phyloP scores from a whole-genome alignment of 2,797 vertebrate genomes.

The Glyptemys insculpta region DNA sequence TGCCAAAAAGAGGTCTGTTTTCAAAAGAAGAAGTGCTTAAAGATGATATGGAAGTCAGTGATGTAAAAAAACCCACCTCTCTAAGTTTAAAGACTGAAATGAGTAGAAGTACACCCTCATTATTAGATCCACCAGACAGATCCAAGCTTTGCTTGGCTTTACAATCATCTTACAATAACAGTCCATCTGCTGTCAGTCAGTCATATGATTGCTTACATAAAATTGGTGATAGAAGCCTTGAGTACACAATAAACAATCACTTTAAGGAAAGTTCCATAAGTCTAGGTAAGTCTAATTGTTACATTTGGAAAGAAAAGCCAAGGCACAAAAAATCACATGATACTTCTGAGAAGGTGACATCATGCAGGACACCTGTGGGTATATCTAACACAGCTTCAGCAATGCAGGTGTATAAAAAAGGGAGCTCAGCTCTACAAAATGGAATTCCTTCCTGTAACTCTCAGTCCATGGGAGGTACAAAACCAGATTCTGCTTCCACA shows the following conservation, averaged over 20 bases:
- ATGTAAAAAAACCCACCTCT: conserved; percentile 68
- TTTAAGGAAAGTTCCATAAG: conserved; percentile 73
- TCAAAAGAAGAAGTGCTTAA: conserved; percentile 80
- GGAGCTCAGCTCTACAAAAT: conserved; percentile 32
- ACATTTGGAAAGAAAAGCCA: conserved; percentile 78
- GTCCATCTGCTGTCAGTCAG: conserved; percentile 84
- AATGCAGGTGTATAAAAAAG: conserved; percentile 35
- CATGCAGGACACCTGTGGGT: conserved; percentile 27
- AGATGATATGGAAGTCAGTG: conserved; percentile 56
- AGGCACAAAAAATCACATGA: conserved; percentile 69
- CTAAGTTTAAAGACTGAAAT: conserved; percentile 86
- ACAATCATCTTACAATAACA: conserved; percentile 83
- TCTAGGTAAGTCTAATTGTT: conserved; percentile 63
- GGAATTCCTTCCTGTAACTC: conserved; percentile 41
- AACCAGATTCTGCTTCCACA: conserved; percentile 72
- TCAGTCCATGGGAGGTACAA: conserved; percentile 57
- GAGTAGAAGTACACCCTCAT: conserved; percentile 89
- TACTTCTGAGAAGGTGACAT: conserved; percentile 50
- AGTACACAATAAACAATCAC: conserved; percentile 70
- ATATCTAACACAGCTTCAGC: conserved; percentile 1
- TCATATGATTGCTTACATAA: conserved; percentile 88
- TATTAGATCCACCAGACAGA: conserved; percentile 89
- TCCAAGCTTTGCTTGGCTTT: conserved; percentile 92
- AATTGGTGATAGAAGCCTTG: conserved; percentile 78
- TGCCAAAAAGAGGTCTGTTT: conserved; percentile 91